Evolutionary conservation across 1,140 invertebrate genomes (phyloP).

Genomic region (Diachasma alloeum): DNA sequence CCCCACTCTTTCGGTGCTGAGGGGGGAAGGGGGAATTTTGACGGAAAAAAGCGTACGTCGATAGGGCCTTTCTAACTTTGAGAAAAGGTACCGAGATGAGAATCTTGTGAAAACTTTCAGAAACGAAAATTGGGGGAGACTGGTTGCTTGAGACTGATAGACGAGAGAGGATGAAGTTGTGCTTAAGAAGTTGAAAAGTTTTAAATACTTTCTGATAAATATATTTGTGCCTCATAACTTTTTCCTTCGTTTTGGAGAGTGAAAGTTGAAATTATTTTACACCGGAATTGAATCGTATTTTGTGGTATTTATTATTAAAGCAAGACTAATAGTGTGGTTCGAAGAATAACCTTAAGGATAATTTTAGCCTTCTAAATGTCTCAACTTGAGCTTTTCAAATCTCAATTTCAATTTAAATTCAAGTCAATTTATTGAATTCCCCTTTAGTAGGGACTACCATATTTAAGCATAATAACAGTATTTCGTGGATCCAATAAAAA

Average conservation of each 20-base stretch:
- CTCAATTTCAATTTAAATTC: too few relatives aligned
- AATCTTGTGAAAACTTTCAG: conserved; percentile 50
- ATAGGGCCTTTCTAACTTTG: background rate
- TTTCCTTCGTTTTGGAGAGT: background rate
- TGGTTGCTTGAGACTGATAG: background rate
- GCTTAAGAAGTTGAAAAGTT: background rate
- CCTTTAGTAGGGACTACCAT: too few relatives aligned
- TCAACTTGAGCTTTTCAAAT: too few relatives aligned
- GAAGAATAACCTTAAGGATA: too few relatives aligned
- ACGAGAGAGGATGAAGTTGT: background rate
- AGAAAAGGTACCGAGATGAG: conserved; percentile 31
- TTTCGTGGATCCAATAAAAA: too few relatives aligned
- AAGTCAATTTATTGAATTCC: too few relatives aligned
- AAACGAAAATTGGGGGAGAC: conserved; percentile 23
- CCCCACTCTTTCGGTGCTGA: background rate
- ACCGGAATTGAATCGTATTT: background rate
- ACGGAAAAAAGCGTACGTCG: background rate
- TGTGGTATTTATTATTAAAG: too few relatives aligned
- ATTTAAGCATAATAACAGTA: too few relatives aligned
- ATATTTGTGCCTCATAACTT: background rate
- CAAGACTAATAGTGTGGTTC: too few relatives aligned
- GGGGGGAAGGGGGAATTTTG: background rate
- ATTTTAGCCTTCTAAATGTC: too few relatives aligned
- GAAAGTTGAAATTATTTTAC: background rate
- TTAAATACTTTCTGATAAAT: conserved; percentile 10